These are phyloP conservation scores for Darevskia nairensis DNA, from an alignment of 2,797 vertebrate genomes.

Conservation along the genomic window DNA sequence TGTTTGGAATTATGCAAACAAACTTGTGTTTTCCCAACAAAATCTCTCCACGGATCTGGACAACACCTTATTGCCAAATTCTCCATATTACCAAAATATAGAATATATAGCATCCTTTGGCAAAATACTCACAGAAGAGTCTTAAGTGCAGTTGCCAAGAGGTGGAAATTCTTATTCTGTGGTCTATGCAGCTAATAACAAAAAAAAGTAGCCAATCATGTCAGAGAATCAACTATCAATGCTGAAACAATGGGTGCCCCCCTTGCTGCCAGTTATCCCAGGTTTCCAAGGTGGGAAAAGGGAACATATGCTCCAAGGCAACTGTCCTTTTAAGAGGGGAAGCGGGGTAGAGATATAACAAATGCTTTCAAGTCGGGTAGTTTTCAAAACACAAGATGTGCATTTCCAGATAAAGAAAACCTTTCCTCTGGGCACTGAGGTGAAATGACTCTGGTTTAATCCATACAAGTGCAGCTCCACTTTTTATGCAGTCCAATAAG, in stretches of 20 bases:
- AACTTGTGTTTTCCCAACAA: slow-evolving; percentile 51
- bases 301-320: background rate
- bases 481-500: background rate
- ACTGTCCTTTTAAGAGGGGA: background rate
- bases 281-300: background rate
- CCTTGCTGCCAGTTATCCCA: background rate
- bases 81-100: too few species aligned
- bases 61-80: slow-evolving; percentile 50
- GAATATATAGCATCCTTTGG: slow-evolving; percentile 53
- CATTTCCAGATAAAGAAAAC: slow-evolving; percentile 2
- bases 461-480: background rate
- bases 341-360: background rate
- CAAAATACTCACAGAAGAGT: slow-evolving; percentile 50
- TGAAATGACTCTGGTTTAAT: slow-evolving; percentile 9
- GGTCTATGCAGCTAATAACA: slow-evolving; percentile 26
- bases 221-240: fast-evolving
- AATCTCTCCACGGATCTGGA: slow-evolving; percentile 31
- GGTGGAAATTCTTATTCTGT: slow-evolving; percentile 32
- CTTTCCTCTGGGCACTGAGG: slow-evolving; percentile 19
- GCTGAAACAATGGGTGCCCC: background rate
- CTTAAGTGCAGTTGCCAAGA: slow-evolving; percentile 28
- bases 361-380: slow-evolving; percentile 14
- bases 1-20: slow-evolving; percentile 40
- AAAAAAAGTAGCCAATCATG: slow-evolving; percentile 30
- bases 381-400: slow-evolving; percentile 10